A percentile compares a stretch with the other conserved stretches of the same genome.
Conservation (phyloP, 1,140 invertebrate genomes). For the Zaprionus tsacasi region DNA sequence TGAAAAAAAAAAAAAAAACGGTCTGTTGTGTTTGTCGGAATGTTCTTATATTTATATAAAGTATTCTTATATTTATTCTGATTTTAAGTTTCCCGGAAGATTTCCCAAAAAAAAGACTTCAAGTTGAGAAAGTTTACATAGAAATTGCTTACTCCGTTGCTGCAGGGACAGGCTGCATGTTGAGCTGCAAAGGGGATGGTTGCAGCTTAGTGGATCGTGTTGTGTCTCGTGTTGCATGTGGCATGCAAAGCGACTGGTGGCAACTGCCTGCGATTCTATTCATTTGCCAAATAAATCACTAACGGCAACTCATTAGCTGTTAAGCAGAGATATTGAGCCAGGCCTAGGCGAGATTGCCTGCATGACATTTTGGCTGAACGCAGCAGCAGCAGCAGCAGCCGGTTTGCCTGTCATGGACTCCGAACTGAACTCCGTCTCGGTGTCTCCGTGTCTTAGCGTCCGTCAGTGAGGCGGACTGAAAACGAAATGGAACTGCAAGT, state of each 20-base stretch:
- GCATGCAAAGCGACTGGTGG: constrained; percentile 65
- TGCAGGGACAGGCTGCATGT: background rate
- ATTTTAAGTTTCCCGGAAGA: background rate
- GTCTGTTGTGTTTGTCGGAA: too few relatives aligned
- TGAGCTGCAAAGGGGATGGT: background rate
- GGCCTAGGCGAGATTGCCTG: constrained; percentile 65
- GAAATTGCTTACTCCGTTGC: background rate
- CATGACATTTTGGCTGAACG: constrained; percentile 64
- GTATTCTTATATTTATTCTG: background rate
- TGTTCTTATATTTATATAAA: too few relatives aligned
- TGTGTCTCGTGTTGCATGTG: constrained; percentile 66
- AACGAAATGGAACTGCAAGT: background rate
- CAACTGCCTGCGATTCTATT: constrained; percentile 79
- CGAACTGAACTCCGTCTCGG: background rate
- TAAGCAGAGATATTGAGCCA: constrained; percentile 75
- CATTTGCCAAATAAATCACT: constrained; percentile 82
- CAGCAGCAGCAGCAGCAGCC: background rate
- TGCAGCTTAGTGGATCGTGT: background rate
- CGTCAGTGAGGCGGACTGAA: constrained; percentile 1
- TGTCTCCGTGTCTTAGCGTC: too few relatives aligned
- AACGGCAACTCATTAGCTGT: constrained; percentile 82
- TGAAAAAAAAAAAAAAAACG: too few relatives aligned
- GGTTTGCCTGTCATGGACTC: background rate
- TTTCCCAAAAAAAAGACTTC: background rate
- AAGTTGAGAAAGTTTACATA: background rate